A percentile compares a stretch with the other conserved stretches of the same genome.
Conservation (phyloP, 2,797 vertebrate genomes). For the Melanotaenia nigrans region DNA sequence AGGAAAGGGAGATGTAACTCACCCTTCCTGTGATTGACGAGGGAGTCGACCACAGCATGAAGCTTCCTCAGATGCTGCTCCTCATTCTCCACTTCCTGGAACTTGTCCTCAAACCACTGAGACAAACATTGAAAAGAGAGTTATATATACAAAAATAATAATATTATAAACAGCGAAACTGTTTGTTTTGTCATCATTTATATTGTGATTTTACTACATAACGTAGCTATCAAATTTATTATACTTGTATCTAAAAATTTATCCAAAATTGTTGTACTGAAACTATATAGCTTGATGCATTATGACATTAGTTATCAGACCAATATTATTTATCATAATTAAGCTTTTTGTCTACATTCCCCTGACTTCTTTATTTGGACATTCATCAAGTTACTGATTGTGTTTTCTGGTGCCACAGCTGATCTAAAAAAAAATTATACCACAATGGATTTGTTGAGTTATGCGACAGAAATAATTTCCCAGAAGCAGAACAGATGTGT, state of each 20-base stretch:
- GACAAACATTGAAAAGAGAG: slow-evolving; percentile 26
- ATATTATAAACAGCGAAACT: background rate
- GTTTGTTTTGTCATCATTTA: background rate
- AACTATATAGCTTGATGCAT: background rate
- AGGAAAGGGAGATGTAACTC: slow-evolving; percentile 47
- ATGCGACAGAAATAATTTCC: background rate
- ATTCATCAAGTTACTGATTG: background rate
- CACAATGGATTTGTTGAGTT: background rate
- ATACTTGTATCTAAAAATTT: background rate
- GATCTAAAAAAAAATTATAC: background rate
- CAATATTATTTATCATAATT: too few species aligned
- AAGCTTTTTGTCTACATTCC: background rate
- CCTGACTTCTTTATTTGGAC: background rate
- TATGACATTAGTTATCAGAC: background rate
- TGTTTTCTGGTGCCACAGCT: background rate
- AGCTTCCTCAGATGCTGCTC: slow-evolving; percentile 95
- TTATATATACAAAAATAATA: background rate
- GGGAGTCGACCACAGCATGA: slow-evolving; percentile 88
- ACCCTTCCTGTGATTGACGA: slow-evolving; percentile 97
- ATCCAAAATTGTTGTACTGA: background rate
- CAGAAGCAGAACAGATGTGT: background rate
- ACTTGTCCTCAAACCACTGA: slow-evolving; percentile 98
- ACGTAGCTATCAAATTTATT: background rate
- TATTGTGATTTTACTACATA: background rate
- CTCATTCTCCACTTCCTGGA: slow-evolving; percentile 94